Evolutionary conservation across 2,797 vertebrate species (phyloP).

Genomic region (Pipistrellus kuhlii): DNA sequence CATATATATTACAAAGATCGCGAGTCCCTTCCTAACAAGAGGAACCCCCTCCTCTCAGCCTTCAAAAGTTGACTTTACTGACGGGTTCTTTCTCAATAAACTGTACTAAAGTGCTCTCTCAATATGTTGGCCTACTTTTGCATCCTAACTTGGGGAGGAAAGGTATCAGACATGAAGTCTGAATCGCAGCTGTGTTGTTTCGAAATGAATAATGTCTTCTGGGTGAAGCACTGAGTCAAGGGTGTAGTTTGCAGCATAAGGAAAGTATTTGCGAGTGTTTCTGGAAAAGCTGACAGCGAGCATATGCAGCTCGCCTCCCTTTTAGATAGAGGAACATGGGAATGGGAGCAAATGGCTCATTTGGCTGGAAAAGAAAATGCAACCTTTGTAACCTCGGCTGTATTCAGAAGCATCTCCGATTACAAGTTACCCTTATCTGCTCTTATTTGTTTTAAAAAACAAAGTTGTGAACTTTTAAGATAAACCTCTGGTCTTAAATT

Average conservation of each 20-base stretch:
- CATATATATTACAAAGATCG: neutral
- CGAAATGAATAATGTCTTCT: constrained; percentile 87
- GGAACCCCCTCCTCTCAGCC: neutral
- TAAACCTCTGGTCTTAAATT: constrained; percentile 46
- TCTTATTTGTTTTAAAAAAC: constrained; percentile 61
- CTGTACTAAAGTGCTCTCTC: neutral
- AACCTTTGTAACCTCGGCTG: constrained; percentile 25
- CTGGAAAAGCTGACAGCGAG: constrained; percentile 86
- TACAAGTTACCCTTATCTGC: constrained; percentile 21
- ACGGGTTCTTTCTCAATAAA: constrained; percentile 69
- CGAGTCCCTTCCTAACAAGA: neutral
- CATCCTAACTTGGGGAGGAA: constrained; percentile 76
- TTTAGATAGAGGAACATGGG: constrained; percentile 77
- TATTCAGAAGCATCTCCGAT: constrained; percentile 37
- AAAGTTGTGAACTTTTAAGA: constrained; percentile 31
- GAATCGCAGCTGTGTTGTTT: constrained; percentile 87
- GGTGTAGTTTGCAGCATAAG: constrained; percentile 81
- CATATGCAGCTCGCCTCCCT: constrained; percentile 77
- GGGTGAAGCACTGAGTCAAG: constrained; percentile 86
- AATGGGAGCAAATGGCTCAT: constrained; percentile 82
- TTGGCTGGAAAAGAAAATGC: constrained; percentile 75
- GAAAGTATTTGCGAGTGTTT: constrained; percentile 86
- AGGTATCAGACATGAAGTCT: constrained; percentile 83
- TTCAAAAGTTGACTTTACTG: constrained; percentile 66
- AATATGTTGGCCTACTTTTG: constrained; percentile 67